Percentiles rank a stretch among this genome's conserved stretches.
These are phyloP conservation scores for Zoanthus gigantus DNA, from an alignment of 92 coral and sea anemone genomes.

Conservation along the genomic window DNA sequence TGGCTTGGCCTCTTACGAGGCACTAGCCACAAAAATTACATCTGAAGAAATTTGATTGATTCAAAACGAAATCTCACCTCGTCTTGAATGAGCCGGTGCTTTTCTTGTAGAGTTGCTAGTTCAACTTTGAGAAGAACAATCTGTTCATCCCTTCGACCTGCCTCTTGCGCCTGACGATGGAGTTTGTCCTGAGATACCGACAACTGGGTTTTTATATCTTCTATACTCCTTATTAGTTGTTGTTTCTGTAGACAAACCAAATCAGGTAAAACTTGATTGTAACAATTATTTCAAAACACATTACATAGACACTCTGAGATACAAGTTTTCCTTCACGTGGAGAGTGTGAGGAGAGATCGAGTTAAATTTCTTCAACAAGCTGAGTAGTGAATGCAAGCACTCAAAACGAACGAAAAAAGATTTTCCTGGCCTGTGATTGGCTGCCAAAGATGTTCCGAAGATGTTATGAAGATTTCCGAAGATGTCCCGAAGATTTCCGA, in stretches of 20 bases:
- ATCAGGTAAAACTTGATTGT: neutral
- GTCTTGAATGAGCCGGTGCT: constrained; percentile 81
- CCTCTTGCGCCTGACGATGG: constrained; percentile 81
- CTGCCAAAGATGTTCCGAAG: no score
- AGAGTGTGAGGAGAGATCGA: no score
- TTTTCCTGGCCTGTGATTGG: no score
- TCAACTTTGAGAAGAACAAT: constrained; percentile 91
- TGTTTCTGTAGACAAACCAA: constrained; percentile 66
- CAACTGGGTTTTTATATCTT: constrained; percentile 81
- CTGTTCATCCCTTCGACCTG: constrained; percentile 84
- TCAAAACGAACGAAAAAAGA: no score
- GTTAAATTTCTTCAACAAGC: no score
- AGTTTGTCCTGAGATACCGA: constrained; percentile 81
- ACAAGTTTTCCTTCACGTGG: no score
- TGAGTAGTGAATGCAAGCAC: no score
- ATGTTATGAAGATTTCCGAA: no score
- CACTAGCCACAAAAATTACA: no score
- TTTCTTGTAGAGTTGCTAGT: constrained; percentile 93
- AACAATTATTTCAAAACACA: neutral
- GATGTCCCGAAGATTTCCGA: no score
- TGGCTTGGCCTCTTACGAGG: no score
- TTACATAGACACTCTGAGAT: no score
- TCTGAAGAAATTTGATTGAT: neutral
- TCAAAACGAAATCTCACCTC: constrained; percentile 68
- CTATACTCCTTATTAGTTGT: constrained; percentile 70